Evolutionary conservation across 2,113 vertebrate species (phyloP).

Genomic region (Mastomys natalensis): DNA sequence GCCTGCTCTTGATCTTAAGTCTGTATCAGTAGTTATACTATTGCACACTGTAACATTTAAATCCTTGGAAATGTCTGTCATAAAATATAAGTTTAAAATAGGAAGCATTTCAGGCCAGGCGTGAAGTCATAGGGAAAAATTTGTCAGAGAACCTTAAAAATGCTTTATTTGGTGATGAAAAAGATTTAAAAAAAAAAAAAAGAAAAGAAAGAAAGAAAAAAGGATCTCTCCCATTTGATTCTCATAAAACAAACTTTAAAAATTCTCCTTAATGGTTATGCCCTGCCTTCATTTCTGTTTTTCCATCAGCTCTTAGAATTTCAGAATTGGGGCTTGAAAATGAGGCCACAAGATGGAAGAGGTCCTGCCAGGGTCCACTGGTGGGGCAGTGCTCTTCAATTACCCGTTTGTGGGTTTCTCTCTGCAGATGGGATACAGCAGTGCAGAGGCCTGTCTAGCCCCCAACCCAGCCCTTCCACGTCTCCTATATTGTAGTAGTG

Average conservation of each 20-base stretch:
- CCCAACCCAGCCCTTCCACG: neutral
- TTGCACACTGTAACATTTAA: neutral
- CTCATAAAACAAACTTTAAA: neutral
- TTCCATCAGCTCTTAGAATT: neutral
- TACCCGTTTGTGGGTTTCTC: no score
- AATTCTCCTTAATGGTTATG: neutral
- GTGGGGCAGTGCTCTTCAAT: accelerated
- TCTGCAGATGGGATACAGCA: no score
- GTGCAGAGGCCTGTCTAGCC: no score
- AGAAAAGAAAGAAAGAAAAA: no score
- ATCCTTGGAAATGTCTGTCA: neutral
- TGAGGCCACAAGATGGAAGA: neutral
- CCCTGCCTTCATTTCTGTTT: neutral
- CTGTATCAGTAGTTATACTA: neutral
- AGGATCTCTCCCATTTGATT: neutral
- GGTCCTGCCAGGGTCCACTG: neutral
- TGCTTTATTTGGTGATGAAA: neutral
- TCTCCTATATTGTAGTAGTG: accelerated
- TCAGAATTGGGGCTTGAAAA: neutral
- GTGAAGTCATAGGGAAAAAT: neutral
- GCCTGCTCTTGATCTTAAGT: neutral
- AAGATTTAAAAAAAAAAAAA: neutral
- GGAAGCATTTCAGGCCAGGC: neutral
- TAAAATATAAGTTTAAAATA: neutral
- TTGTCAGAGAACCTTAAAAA: constrained; percentile 31